phyloP scores from a whole-genome alignment of 2,113 vertebrate genomes.

The Xerus inauris region DNA sequence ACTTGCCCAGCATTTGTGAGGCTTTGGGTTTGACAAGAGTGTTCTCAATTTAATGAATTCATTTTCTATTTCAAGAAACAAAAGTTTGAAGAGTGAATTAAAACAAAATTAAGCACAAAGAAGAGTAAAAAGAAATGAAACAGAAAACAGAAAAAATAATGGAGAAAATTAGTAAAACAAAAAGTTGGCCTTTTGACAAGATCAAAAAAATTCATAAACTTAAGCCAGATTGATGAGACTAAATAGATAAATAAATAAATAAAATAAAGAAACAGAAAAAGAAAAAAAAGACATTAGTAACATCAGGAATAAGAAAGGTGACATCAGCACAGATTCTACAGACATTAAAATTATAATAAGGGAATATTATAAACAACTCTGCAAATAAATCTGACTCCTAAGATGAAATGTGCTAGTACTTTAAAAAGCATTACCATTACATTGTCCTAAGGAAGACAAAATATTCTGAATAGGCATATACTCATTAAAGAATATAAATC shows the following conservation, averaged over 20 bases:
- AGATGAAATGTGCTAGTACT: background rate
- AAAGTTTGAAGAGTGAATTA: background rate
- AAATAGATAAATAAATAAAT: too few relatives aligned
- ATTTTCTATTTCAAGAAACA: background rate
- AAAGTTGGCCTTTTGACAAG: background rate
- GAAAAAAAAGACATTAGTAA: background rate
- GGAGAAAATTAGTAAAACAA: background rate
- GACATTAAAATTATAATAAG: background rate
- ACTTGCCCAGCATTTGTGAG: background rate
- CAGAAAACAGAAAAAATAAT: background rate
- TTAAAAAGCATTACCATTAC: background rate
- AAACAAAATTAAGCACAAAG: background rate
- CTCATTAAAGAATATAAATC: background rate
- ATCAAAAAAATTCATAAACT: background rate
- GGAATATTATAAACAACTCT: background rate
- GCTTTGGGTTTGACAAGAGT: too few relatives aligned
- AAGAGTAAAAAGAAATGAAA: constrained; percentile 6
- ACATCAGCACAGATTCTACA: background rate
- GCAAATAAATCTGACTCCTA: background rate
- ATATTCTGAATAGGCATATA: background rate
- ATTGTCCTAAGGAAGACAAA: background rate
- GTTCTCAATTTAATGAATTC: background rate
- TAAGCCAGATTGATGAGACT: background rate
- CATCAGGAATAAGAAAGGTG: background rate
- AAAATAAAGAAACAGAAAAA: background rate